Percentiles rank a stretch among this genome's conserved stretches.
Conservation (phyloP, 2,797 vertebrate species). For the Parambassis ranga region DNA sequence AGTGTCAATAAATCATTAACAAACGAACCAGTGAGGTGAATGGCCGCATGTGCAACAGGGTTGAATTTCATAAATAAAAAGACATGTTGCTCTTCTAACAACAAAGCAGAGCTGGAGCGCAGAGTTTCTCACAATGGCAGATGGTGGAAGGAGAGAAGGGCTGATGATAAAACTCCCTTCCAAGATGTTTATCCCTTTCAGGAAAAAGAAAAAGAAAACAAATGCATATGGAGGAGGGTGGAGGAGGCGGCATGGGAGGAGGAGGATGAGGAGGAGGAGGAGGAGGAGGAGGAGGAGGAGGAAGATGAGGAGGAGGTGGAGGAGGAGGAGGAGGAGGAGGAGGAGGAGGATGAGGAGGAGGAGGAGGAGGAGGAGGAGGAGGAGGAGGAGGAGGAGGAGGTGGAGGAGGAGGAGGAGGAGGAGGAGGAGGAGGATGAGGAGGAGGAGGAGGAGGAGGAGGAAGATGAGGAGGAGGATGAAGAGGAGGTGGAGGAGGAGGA, state of each 20-base stretch:
- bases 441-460: no score
- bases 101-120: conserved; percentile 9
- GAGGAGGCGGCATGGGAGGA: conserved; percentile 10
- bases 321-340: no score
- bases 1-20: conserved; percentile 16
- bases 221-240: conserved; percentile 56
- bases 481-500: no score
- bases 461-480: no score
- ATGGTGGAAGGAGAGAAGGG: conserved; percentile 57
- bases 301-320: no score
- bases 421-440: no score
- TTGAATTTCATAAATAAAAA: conserved; percentile 27
- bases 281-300: no score
- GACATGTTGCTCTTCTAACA: conserved; percentile 19
- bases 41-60: conserved; percentile 41
- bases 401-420: no score
- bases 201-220: conserved; percentile 59
- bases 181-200: conserved; percentile 67
- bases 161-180: conserved; percentile 53
- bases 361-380: no score
- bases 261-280: neutral
- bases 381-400: no score
- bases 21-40: neutral
- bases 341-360: no score
- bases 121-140: conserved; percentile 54